Base-by-base conservation (phyloP, 2,888 invertebrate genomes). In the Drosophila setosimentum region DNA sequence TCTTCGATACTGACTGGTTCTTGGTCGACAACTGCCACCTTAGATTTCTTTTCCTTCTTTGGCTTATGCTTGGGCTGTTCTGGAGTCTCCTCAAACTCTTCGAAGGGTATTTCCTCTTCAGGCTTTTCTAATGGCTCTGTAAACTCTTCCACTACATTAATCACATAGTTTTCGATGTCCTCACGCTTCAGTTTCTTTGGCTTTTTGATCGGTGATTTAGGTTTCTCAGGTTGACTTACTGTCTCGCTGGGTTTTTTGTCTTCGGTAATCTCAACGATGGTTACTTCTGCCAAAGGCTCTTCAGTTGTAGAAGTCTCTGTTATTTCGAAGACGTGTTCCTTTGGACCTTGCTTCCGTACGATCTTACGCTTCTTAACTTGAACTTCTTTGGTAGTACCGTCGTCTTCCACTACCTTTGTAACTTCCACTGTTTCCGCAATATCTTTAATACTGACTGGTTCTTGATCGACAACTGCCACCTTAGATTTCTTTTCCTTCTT, bases 361-460 rank as follows among this genome's bases (percentile, higher is more conserved):
- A 94, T 92, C 3, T 92, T 89, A 0, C 93, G 93, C 55, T 92
- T 94, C 18, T 93, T 93, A 0, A 92, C 92, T n/a, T 91, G 91
- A 27, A 91, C 91, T 75, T 92, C 91, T 35, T 92, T 92, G 0
- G 91, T 82, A 53, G 91, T 92, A 2, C 93, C 93, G 60, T 92
- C 91, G 4, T 88, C 84, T 6, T 78, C 70, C 42, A 91, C 91
- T 21, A 90, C 83, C 18, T 83, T 67, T 40, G 85, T 74, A 5
- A 85, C 77, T 69, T 87, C 76, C 0, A 92, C 91, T 7, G 89
- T 91, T 79, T 93, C 89, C 0, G 61, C 76, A 10, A 85, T 64
- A 27, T 84, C 80, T 70, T 83, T 61, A 37, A 86, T 64, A 27
- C 35, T 58, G n/a, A 85, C 61, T 51, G 83, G 76, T n/a, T 70